Percentiles rank a stretch among this genome's conserved stretches.
phyloP scores from a whole-genome alignment of 2,113 vertebrate genomes.

The Myanophis thanlyinensis region DNA sequence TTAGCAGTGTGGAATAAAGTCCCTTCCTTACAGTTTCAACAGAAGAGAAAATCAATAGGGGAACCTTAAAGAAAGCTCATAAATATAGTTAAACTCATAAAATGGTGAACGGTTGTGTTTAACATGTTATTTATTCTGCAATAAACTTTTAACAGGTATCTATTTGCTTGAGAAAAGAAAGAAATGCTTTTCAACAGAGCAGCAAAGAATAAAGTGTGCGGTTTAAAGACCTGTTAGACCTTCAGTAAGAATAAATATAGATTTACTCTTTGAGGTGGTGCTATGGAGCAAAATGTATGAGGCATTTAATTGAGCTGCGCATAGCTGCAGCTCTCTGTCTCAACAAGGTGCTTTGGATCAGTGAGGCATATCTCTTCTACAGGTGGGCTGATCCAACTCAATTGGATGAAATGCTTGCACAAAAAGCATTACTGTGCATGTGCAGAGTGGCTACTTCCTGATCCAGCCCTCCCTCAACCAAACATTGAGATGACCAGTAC shows the following conservation, averaged over 20 bases:
- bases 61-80: slow-evolving; percentile 61
- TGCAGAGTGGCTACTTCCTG: not conserved
- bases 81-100: slow-evolving; percentile 57
- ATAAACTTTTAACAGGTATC: slow-evolving; percentile 54
- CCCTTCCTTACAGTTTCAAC: slow-evolving; percentile 52
- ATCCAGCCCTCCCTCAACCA: not conserved
- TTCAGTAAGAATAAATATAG: not conserved
- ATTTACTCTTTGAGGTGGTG: not conserved
- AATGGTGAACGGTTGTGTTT: slow-evolving; percentile 44
- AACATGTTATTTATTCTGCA: slow-evolving; percentile 59
- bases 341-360: not conserved
- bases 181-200: not conserved
- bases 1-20: not conserved
- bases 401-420: not conserved
- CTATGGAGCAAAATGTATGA: not conserved
- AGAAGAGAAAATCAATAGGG: slow-evolving; percentile 63
- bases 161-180: slow-evolving; percentile 34
- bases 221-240: not conserved
- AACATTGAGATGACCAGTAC: not conserved
- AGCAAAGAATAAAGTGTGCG: not conserved
- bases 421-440: not conserved
- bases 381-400: not conserved
- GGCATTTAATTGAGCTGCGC: not conserved
- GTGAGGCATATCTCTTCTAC: not conserved
- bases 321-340: not conserved